Base-by-base conservation (phyloP, 2,888 invertebrate genomes). In the Cistogaster globosa region DNA sequence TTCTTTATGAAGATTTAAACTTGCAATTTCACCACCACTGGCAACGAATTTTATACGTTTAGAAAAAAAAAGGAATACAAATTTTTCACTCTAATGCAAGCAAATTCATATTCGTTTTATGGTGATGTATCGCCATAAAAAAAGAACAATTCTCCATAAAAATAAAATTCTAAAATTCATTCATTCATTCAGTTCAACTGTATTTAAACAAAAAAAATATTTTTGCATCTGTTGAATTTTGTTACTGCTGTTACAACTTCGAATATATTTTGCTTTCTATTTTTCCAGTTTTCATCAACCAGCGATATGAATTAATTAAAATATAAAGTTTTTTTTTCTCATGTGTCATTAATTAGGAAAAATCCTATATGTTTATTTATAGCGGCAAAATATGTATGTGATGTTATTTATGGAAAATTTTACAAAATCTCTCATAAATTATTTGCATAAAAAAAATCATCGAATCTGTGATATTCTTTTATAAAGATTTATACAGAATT, bases 171-270 rank as follows among this genome's bases (percentile, higher is more conserved):
- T 20, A 69, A 75, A 58, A 83, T 71, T 75, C 75, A 79, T 83
- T 75, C 75, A 79, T 83, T n/a, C 58, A 79, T 75, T 71, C 71
- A 14, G 57, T 57, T 58, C 75, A 75, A 79, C 58, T 20, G 26
- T 58, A 58, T 82, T 78, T 83, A 69, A 69, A 78, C n/a, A n/a
- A 74, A 78, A 42, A 22, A 65, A 65, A 74, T 74, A 69, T 36
- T 77, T 53, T 69, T 68, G n/a, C n/a, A 48, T 57, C 57, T 63
- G 53, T 48, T 76, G 57, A 69, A 62, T 63, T 51, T 69, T 68
- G 12, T 38, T 65, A 68, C 22, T 68, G 60, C 22, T 71, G 55
- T 63, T 69, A 32, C 38, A n/a, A 62, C n/a, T 65, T 36, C 5
- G 12, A 48, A 16, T 48, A 2, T 48, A 16, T n/a, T 48, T 48